Evolutionary conservation across 64 coral and sea anemone species (phyloP).

Genomic region (Catalaphyllia jardinei): DNA sequence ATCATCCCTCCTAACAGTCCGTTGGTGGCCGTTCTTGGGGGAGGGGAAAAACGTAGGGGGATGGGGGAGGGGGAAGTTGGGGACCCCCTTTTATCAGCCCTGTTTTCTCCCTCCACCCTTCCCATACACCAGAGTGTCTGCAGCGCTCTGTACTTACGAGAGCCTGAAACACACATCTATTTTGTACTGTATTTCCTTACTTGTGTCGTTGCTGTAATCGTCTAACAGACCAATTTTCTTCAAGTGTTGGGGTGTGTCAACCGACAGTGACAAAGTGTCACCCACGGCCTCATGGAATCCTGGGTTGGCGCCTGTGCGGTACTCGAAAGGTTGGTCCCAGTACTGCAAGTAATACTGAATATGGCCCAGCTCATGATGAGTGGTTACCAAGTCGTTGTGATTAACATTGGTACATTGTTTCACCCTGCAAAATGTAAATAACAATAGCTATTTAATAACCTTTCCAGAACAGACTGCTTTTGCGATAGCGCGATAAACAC

Average conservation of each 20-base stretch:
- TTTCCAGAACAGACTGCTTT: too few relatives aligned
- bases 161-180: too few relatives aligned
- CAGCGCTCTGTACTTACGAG: too few relatives aligned
- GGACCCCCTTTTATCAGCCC: too few relatives aligned
- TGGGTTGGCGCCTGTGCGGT: conserved; percentile 81
- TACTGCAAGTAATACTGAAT: conserved; percentile 91
- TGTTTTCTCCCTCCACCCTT: too few relatives aligned
- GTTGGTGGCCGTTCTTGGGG: too few relatives aligned
- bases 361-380: conserved; percentile 66
- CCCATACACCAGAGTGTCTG: too few relatives aligned
- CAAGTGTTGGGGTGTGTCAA: conserved; percentile 73
- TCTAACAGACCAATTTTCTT: conserved; percentile 49
- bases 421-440: conserved; percentile 5
- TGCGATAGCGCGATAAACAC: too few relatives aligned
- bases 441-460: background rate
- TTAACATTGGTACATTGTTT: conserved; percentile 62
- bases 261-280: conserved; percentile 67
- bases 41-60: too few relatives aligned
- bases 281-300: conserved; percentile 95
- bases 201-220: conserved; percentile 1
- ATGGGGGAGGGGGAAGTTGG: too few relatives aligned
- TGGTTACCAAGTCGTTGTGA: conserved; percentile 64
- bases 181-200: conserved; percentile 2
- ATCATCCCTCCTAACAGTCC: too few relatives aligned
- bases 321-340: conserved; percentile 56